Evolutionary conservation across 2,797 vertebrate genomes (phyloP).

Genomic region (Semotilus atromaculatus): DNA sequence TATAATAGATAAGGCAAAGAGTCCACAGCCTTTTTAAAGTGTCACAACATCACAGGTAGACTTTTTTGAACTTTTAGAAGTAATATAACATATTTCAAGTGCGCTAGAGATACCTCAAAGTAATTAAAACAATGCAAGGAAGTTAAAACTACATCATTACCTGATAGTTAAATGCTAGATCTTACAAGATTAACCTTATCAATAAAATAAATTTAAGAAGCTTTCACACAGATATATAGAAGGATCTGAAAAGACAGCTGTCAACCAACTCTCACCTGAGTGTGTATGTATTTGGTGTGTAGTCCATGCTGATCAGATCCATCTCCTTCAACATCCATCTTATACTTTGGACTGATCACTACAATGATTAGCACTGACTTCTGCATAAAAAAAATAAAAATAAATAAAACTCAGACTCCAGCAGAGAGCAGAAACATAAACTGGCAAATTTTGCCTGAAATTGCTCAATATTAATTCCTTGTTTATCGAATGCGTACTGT

Average conservation of each 20-base stretch:
- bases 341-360: slow-evolving; percentile 96
- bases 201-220: not conserved
- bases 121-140: not conserved
- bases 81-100: not conserved
- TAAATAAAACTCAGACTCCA: not conserved
- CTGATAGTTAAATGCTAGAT: not conserved
- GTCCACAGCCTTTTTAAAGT: too few relatives aligned
- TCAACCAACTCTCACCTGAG: slow-evolving; percentile 81
- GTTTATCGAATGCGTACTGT: not conserved
- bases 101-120: not conserved
- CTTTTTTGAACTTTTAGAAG: not conserved
- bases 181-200: not conserved
- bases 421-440: not conserved
- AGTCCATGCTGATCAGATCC: slow-evolving; percentile 91
- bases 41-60: too few relatives aligned
- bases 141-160: not conserved
- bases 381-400: slow-evolving; percentile 70
- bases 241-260: not conserved
- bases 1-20: too few relatives aligned
- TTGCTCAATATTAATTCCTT: not conserved
- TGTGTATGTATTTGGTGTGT: slow-evolving; percentile 97
- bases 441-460: not conserved
- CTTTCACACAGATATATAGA: not conserved
- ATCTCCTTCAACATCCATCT: slow-evolving; percentile 89
- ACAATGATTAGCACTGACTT: slow-evolving; percentile 95